These are phyloP conservation scores for Sisyra nigra DNA, from an alignment of 2,888 invertebrate genomes.

Conservation along the genomic window DNA sequence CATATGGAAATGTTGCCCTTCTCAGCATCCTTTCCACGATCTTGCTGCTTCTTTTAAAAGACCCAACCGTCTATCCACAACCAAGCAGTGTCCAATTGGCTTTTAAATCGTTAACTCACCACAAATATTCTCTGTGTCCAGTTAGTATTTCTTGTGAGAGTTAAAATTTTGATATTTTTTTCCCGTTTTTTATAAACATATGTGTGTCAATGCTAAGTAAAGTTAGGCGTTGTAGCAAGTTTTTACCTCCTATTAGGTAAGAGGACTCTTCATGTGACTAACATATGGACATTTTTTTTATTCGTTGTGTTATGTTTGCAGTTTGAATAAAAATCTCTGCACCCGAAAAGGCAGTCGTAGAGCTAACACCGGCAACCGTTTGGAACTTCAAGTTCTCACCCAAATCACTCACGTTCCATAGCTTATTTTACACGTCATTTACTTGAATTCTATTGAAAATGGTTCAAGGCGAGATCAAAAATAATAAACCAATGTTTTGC, in stretches of 20 bases:
- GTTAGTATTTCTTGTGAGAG: too few relatives aligned
- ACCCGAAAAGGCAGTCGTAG: conserved; percentile 71
- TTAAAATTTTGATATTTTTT: too few relatives aligned
- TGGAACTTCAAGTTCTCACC: conserved; percentile 71
- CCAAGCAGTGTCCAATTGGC: too few relatives aligned
- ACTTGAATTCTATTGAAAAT: not conserved
- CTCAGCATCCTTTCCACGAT: too few relatives aligned
- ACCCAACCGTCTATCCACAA: too few relatives aligned
- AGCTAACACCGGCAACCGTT: conserved; percentile 69
- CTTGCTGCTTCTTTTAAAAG: too few relatives aligned
- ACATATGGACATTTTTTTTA: not conserved
- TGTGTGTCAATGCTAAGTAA: conserved; percentile 29
- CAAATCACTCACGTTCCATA: conserved; percentile 78
- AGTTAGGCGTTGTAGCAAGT: conserved; percentile 23
- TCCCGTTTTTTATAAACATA: conserved; percentile 8
- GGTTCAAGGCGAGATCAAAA: not conserved
- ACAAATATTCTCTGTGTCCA: too few relatives aligned
- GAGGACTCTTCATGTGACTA: not conserved
- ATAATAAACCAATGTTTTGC: too few relatives aligned
- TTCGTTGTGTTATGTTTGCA: conserved; percentile 30
- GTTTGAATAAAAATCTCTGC: conserved; percentile 67
- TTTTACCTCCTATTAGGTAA: conserved; percentile 26
- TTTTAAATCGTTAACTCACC: too few relatives aligned
- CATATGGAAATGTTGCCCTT: too few relatives aligned
- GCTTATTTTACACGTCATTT: conserved; percentile 16